Base-by-base conservation (phyloP, 2,888 invertebrate genomes). In the Catonia carolina region DNA sequence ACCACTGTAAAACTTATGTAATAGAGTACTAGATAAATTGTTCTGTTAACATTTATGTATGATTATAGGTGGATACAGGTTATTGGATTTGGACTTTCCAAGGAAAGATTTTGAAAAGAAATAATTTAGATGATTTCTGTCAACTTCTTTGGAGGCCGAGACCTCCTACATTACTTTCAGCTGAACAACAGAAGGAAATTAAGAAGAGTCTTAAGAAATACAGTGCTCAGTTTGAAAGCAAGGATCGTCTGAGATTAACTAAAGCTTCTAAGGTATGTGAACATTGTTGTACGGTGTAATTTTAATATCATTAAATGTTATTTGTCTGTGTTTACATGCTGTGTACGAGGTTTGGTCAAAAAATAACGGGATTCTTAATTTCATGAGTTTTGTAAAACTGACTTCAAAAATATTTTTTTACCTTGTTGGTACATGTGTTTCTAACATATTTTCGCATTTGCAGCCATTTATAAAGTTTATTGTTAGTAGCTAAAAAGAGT, bases 21-120 rank as follows among this genome's bases (percentile, higher is more conserved):
- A n/a, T n/a, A n/a, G n/a, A n/a, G n/a, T n/a, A n/a, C n/a, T n/a
- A n/a, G n/a, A n/a, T n/a, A n/a, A n/a, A n/a, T n/a, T n/a, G n/a
- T n/a, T n/a, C n/a, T n/a, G n/a, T n/a, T n/a, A n/a, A n/a, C n/a
- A n/a, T n/a, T n/a, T n/a, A n/a, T n/a, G n/a, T n/a, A n/a, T n/a
- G n/a, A 52, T 61, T 63, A 18, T 67, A 78, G 74, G 75, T 77
- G 52, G 83, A 84, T 70, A 78, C 80, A 63, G 97, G 95, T 2
- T 99, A 93, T 75, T 94, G 95, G 82, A 84, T 99, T 69, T 97
- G 97, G 89, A 93, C 94, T 33, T 98, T 99, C 86, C 98, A 99
- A 77, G 85, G 85, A 2, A 78, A 81, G 63, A 77, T 86, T 60
- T 71, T 90, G 47, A 81, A 83, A 64, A 78, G 96, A 67, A 86